Conservation (phyloP, 2,888 invertebrate genomes). For the Erpobdella octoculata region DNA sequence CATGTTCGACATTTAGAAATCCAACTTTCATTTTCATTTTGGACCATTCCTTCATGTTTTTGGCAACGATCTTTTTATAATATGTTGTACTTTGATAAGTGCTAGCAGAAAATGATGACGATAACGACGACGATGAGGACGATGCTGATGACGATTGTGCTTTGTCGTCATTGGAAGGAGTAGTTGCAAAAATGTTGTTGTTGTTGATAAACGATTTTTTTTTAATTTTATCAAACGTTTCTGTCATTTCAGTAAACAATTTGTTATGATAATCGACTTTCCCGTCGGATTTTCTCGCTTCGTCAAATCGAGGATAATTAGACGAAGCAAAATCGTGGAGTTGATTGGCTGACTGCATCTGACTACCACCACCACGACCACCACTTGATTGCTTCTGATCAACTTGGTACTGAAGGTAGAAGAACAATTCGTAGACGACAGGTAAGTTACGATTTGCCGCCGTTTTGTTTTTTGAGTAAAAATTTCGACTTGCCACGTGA, state of each 20-base stretch:
- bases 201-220: too few relatives aligned
- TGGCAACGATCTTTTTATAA: background rate
- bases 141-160: too few relatives aligned
- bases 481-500: background rate
- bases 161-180: too few relatives aligned
- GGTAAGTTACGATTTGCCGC: background rate
- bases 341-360: background rate
- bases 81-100: background rate
- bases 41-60: background rate
- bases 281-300: background rate
- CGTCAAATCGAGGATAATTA: background rate
- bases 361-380: too few relatives aligned
- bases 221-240: too few relatives aligned
- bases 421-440: conserved; percentile 5
- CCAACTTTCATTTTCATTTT: background rate
- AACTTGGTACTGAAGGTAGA: background rate
- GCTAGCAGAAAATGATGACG: too few relatives aligned
- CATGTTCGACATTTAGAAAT: background rate
- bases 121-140: too few relatives aligned
- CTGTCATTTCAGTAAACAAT: too few relatives aligned
- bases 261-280: too few relatives aligned
- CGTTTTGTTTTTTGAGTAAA: background rate
- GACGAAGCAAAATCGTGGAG: background rate
- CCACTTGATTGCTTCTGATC: too few relatives aligned
- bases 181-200: background rate